Evolutionary conservation across 2,113 vertebrate species (phyloP), one percentile per base, ranked within the genome.

Genomic region (Sceloporus tristichus): DNA sequence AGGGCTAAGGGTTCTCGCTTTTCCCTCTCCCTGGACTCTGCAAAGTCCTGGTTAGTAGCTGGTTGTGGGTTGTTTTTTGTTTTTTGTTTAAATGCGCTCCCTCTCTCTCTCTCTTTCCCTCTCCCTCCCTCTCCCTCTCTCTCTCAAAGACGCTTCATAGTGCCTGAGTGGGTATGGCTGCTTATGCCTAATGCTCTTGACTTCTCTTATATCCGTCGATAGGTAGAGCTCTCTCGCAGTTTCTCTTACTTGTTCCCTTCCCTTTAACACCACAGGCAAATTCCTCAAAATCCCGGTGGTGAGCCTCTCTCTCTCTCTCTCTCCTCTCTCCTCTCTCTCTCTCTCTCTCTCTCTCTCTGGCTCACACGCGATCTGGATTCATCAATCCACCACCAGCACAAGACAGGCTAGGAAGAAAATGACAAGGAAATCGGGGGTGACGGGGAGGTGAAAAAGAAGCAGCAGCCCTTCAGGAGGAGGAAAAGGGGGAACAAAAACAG

Each of bases 181-280:
- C 84, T 89, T 85, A 90, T 92, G 87, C 92, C 83, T 92, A 91
- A 89, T 93, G 95, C 94, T 95, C 94, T 95, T 95, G 94, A 95
- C 95, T 96, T 95, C 95, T 95, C 95, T 95, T 91, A 89, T 95
- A 96, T 94, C 96, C 95, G 96, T 95, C 95, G 96, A 96, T 97
- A 96, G 96, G 96, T 96, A 97, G 96, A 96, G 96, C 96, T 95
- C 85, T 96, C 91, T 93, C 94, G 92, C 94, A 93, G 91, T 91
- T 94, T 94, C 94, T 94, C 95, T 89, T 94, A 94, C 95, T 95
- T 96, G 92, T 94, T 95, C 94, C 93, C 96, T 97, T 97, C 96
- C 97, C 98, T 97, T 97, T 96, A 95, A 96, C 96, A 97, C 96
- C 96, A 96, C 94, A 95, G 96, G 96, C 96, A 96, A 96, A 96